Percentiles rank a stretch among this genome's conserved stretches.
These are phyloP conservation scores for Oncorhynchus mykiss DNA, from an alignment of 2,113 vertebrate species.

Conservation along the genomic window DNA sequence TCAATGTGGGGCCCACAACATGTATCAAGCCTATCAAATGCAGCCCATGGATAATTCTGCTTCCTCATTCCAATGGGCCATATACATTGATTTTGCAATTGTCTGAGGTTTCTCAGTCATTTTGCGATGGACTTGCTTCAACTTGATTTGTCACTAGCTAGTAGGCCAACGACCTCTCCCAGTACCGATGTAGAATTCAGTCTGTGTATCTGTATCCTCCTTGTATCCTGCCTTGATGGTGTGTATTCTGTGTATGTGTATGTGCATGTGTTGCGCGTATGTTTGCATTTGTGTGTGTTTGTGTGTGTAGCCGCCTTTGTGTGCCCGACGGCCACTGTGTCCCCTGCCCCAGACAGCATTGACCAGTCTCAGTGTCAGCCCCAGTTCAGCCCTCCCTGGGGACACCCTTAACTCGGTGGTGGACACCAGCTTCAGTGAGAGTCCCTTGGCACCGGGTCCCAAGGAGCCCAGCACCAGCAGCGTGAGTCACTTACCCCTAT, in stretches of 20 bases:
- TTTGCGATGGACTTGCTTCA: no score
- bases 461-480: conserved; percentile 59
- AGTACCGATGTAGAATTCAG: neutral
- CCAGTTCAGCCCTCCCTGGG: conserved; percentile 89
- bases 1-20: conserved; percentile 25
- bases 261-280: neutral
- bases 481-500: no score
- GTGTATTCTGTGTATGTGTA: conserved; percentile 25
- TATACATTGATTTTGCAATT: conserved; percentile 41
- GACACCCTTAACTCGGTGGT: conserved; percentile 87
- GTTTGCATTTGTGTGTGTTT: neutral
- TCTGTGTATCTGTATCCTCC: neutral
- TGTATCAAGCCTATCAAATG: no score
- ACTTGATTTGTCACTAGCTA: no score
- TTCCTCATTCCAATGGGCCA: conserved; percentile 30
- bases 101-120: conserved; percentile 17
- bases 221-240: neutral
- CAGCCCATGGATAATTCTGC: conserved; percentile 13
- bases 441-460: conserved; percentile 66
- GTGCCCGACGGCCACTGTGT: conserved; percentile 75
- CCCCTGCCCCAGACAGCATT: conserved; percentile 83
- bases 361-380: conserved; percentile 79
- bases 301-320: conserved; percentile 71
- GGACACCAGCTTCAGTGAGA: conserved; percentile 76
- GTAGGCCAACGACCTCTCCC: no score